Percentiles rank a stretch among this genome's conserved stretches.
Conservation (phyloP, 2,888 invertebrate species). For the Microctonus brassicae region DNA sequence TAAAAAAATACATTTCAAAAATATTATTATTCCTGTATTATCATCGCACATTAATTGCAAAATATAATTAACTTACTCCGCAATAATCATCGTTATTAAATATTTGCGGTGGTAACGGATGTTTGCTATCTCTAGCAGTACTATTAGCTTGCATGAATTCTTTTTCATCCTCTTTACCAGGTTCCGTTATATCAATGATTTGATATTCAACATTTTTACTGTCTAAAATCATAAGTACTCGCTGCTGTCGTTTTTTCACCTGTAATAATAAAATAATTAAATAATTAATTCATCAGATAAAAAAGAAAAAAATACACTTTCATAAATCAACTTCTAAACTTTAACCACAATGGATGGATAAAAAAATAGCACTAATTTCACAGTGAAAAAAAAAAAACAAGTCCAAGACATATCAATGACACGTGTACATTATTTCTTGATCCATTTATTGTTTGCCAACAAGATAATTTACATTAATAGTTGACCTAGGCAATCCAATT, state of each 20-base stretch:
- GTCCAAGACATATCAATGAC: constrained; percentile 17
- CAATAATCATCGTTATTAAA: constrained; percentile 94
- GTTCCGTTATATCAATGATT: constrained; percentile 94
- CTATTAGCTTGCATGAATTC: constrained; percentile 93
- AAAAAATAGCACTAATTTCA: neutral
- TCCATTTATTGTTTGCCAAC: constrained; percentile 10
- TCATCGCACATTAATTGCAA: no score
- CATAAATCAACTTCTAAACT: no score
- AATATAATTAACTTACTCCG: constrained; percentile 77
- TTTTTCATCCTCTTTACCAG: constrained; percentile 88
- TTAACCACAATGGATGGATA: no score
- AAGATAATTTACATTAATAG: constrained; percentile 26
- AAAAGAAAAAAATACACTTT: neutral
- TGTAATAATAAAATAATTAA: constrained; percentile 68
- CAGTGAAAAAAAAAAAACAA: neutral
- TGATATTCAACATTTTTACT: constrained; percentile 92
- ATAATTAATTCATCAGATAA: no score
- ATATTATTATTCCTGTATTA: no score
- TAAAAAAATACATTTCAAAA: no score
- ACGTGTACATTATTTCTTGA: neutral
- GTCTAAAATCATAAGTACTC: constrained; percentile 93
- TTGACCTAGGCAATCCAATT: constrained; percentile 25
- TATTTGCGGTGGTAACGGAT: constrained; percentile 92
- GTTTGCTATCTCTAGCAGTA: constrained; percentile 81
- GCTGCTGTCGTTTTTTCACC: constrained; percentile 96